phyloP scores from a whole-genome alignment of 2,888 invertebrate species.

The Pemphredon lugubris region DNA sequence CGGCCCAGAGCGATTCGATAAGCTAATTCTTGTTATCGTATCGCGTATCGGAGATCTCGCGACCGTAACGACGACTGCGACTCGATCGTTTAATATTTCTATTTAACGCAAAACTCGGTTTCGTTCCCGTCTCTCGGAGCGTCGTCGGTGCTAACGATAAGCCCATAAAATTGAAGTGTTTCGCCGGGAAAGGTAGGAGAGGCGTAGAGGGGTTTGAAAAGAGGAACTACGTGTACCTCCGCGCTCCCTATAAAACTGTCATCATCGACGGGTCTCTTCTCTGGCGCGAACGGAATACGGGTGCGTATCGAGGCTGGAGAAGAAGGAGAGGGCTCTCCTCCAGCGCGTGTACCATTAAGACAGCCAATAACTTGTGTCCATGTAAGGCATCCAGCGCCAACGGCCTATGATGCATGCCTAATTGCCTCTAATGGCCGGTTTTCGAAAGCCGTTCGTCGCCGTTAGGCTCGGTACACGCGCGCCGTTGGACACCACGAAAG shows the following conservation, averaged over 20 bases:
- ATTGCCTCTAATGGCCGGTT: slow-evolving; percentile 72
- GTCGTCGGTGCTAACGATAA: too few species aligned
- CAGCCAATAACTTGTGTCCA: slow-evolving; percentile 65
- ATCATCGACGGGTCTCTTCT: slow-evolving; percentile 18
- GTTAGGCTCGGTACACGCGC: slow-evolving; percentile 38
- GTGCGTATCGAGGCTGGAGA: neutral
- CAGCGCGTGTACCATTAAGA: slow-evolving; percentile 56
- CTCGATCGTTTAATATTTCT: too few species aligned
- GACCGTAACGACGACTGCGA: too few species aligned
- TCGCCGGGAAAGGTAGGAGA: too few species aligned
- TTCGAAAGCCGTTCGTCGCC: slow-evolving; percentile 66
- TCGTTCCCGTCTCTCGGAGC: too few species aligned
- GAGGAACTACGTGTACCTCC: too few species aligned
- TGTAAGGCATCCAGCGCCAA: slow-evolving; percentile 67
- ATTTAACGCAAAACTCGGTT: too few species aligned
- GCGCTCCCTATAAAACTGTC: slow-evolving; percentile 35
- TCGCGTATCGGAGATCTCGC: too few species aligned
- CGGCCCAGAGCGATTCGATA: too few species aligned
- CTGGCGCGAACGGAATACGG: neutral
- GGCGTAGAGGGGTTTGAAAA: too few species aligned
- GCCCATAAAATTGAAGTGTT: too few species aligned
- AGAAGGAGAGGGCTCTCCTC: slow-evolving; percentile 14
- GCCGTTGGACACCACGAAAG: slow-evolving; percentile 13
- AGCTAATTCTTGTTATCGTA: too few species aligned
- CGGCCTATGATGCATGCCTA: slow-evolving; percentile 74